Conservation (phyloP, 1,140 invertebrate genomes). For the Thaumatotibia leucotreta region DNA sequence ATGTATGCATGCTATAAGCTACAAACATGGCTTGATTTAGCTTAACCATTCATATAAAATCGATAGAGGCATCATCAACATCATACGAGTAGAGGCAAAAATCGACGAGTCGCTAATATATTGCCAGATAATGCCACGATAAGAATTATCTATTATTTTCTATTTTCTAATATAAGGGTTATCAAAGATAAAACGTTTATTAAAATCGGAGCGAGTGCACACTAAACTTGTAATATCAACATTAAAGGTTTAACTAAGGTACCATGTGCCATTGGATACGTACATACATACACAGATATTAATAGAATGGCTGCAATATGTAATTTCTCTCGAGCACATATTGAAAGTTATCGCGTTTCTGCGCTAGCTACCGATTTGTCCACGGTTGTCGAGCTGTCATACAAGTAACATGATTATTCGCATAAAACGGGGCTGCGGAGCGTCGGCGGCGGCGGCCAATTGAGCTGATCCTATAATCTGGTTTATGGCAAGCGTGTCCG, state of each 20-base stretch:
- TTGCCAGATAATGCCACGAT: not conserved
- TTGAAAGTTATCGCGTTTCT: not conserved
- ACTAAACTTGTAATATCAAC: not conserved
- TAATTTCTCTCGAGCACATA: not conserved
- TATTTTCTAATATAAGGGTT: not conserved
- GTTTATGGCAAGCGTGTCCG: not conserved
- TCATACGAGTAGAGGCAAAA: not conserved
- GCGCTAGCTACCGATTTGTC: slow-evolving; percentile 2
- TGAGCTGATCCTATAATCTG: slow-evolving; percentile 5
- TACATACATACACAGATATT: too few relatives aligned
- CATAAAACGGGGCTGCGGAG: not conserved
- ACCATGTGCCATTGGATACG: too few relatives aligned
- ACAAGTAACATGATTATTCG: slow-evolving; percentile 4
- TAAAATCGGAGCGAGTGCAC: not conserved
- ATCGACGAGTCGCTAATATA: not conserved
- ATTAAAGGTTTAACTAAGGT: not conserved
- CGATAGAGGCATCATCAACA: too few relatives aligned
- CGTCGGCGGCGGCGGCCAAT: not conserved
- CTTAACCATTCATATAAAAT: too few relatives aligned
- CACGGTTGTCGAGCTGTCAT: slow-evolving; percentile 8
- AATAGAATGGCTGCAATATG: not conserved
- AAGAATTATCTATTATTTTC: not conserved
- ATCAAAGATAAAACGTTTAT: not conserved
- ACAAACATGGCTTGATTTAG: not conserved
- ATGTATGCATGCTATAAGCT: too few relatives aligned